phyloP scores from a whole-genome alignment of 1,140 invertebrate species.

The Aphidius gifuensis region DNA sequence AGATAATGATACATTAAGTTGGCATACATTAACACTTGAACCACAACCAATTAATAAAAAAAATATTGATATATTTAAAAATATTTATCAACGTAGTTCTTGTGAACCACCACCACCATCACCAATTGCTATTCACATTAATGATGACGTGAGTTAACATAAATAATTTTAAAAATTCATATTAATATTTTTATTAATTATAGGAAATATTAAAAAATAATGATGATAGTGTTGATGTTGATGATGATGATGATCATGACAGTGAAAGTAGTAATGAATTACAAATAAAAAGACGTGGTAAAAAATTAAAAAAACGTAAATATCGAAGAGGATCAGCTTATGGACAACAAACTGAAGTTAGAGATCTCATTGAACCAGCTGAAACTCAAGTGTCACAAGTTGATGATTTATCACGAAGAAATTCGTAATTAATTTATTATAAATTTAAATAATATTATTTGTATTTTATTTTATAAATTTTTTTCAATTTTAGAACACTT shows the following conservation, averaged over 20 bases:
- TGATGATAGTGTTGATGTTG: conserved; percentile 19
- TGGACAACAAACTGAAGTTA: conserved; percentile 49
- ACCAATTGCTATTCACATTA: conserved; percentile 25
- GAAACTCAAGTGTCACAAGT: conserved; percentile 49
- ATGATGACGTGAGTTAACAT: conserved; percentile 24
- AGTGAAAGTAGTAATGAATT: conserved; percentile 34
- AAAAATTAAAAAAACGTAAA: conserved; percentile 45
- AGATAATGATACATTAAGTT: conserved; percentile 45
- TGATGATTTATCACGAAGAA: conserved; percentile 18
- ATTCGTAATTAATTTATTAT: conserved; percentile 37
- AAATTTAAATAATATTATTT: conserved; percentile 2
- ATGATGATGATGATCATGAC: conserved; percentile 29
- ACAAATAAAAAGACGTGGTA: conserved; percentile 41
- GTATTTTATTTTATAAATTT: too few species aligned
- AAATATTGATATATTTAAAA: conserved; percentile 31
- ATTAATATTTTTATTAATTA: neutral
- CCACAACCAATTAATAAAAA: conserved; percentile 37
- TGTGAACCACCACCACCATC: conserved; percentile 22
- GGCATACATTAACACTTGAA: conserved; percentile 48
- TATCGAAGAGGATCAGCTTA: conserved; percentile 45
- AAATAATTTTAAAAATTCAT: neutral
- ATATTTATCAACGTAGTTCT: neutral
- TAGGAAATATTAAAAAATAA: conserved; percentile 23
- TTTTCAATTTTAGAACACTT: neutral
- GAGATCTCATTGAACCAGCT: conserved; percentile 46